These are phyloP conservation scores for Ferdinandea cuprea DNA, from an alignment of 2,888 invertebrate genomes.

Conservation along the genomic window DNA sequence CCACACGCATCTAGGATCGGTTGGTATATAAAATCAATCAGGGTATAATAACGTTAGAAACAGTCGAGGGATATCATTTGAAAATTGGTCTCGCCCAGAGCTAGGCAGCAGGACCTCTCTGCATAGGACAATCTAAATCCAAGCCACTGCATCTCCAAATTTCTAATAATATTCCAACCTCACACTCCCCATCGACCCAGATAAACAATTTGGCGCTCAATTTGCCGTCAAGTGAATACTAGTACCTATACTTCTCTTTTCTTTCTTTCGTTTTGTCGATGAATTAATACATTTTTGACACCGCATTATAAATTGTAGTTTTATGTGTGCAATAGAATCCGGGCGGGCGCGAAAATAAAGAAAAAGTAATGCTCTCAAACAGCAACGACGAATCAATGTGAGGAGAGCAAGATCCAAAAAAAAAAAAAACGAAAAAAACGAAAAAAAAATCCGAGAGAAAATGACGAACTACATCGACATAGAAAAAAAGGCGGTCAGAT, in stretches of 20 bases:
- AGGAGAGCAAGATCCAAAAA: constrained; percentile 41
- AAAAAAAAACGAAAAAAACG: too few species aligned
- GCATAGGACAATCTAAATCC: background rate
- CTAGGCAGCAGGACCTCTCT: background rate
- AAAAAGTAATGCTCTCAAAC: constrained; percentile 14
- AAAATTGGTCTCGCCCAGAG: background rate
- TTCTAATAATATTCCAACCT: constrained; percentile 38
- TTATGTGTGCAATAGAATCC: constrained; percentile 62
- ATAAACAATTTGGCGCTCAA: constrained; percentile 49
- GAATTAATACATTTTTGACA: constrained; percentile 50
- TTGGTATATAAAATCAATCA: background rate
- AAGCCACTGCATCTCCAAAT: background rate
- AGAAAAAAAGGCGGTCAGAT: constrained; percentile 73
- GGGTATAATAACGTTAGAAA: background rate
- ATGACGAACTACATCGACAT: constrained; percentile 30
- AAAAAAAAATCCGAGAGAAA: constrained; percentile 41
- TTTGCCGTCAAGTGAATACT: constrained; percentile 21
- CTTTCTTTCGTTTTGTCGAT: constrained; percentile 13
- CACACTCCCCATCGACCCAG: constrained; percentile 45
- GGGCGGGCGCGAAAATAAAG: constrained; percentile 67
- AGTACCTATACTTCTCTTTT: constrained; percentile 10
- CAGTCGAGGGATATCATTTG: background rate
- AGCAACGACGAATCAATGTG: constrained; percentile 33
- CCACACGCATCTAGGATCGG: background rate
- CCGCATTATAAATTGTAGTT: constrained; percentile 40